phyloP scores from a whole-genome alignment of 2,113 vertebrate genomes.

The Oryzias celebensis region DNA sequence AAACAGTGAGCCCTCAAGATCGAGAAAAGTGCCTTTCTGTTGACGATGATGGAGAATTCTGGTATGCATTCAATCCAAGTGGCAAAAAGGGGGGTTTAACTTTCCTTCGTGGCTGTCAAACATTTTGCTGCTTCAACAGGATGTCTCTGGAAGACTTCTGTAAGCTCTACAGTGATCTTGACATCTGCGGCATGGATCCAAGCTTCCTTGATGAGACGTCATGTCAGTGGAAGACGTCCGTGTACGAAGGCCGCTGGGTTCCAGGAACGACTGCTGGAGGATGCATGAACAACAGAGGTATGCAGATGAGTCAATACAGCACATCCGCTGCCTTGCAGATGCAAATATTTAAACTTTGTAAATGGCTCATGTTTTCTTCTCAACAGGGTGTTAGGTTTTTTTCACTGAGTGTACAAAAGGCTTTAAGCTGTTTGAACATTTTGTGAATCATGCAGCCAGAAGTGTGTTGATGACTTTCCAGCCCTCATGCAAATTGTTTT shows the following conservation, averaged over 20 bases:
- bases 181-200: slow-evolving; percentile 68
- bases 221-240: slow-evolving; percentile 49
- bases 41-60: slow-evolving; percentile 75
- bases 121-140: slow-evolving; percentile 44
- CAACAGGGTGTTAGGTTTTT: no score
- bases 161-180: slow-evolving; percentile 43
- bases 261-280: slow-evolving; percentile 75
- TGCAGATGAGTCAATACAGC: background rate
- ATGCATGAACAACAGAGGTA: slow-evolving; percentile 43
- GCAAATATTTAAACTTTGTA: background rate
- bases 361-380: no score
- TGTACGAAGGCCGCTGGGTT: slow-evolving; percentile 68
- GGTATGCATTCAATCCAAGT: slow-evolving; percentile 45
- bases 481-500: no score
- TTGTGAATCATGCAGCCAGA: no score
- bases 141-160: slow-evolving; percentile 69
- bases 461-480: no score
- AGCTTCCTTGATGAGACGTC: slow-evolving; percentile 63
- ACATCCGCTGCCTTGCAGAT: background rate
- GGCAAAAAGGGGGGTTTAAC: background rate
- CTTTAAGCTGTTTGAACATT: no score
- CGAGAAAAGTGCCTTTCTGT: slow-evolving; percentile 26
- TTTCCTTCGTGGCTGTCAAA: background rate
- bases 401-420: no score
- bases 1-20: slow-evolving; percentile 55